Conservation (phyloP, 2,797 vertebrate genomes). For the Staurois parvus region DNA sequence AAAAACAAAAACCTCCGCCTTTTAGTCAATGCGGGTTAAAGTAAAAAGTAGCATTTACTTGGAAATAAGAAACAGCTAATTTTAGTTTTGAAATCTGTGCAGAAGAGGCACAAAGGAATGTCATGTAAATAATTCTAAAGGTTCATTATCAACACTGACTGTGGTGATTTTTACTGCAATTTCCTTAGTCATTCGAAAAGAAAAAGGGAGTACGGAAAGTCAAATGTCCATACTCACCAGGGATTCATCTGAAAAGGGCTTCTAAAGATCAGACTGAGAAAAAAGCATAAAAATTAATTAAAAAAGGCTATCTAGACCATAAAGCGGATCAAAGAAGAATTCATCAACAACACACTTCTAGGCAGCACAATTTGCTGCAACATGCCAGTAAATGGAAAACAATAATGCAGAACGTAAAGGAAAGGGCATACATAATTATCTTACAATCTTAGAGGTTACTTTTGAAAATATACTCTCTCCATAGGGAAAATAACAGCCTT, state of each 20-base stretch:
- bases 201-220: constrained; percentile 16
- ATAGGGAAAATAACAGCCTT: constrained; percentile 14
- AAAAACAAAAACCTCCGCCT: too few relatives aligned
- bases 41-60: background rate
- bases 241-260: constrained; percentile 55
- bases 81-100: background rate
- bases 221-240: constrained; percentile 50
- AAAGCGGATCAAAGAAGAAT: constrained; percentile 52
- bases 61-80: background rate
- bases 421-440: constrained; percentile 45
- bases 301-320: constrained; percentile 49
- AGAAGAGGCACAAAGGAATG: background rate
- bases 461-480: constrained; percentile 13
- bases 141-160: constrained; percentile 32
- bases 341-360: constrained; percentile 39
- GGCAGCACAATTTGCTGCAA: constrained; percentile 8
- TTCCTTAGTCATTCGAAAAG: constrained; percentile 22
- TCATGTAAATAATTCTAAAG: constrained; percentile 42
- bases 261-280: constrained; percentile 54
- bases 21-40: background rate
- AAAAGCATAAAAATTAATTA: constrained; percentile 51
- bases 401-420: constrained; percentile 17
- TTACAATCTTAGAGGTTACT: constrained; percentile 8
- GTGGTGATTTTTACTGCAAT: constrained; percentile 35
- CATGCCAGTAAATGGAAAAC: constrained; percentile 43